Conservation (phyloP, 1,140 invertebrate genomes). For the Pteromalus puparum region DNA sequence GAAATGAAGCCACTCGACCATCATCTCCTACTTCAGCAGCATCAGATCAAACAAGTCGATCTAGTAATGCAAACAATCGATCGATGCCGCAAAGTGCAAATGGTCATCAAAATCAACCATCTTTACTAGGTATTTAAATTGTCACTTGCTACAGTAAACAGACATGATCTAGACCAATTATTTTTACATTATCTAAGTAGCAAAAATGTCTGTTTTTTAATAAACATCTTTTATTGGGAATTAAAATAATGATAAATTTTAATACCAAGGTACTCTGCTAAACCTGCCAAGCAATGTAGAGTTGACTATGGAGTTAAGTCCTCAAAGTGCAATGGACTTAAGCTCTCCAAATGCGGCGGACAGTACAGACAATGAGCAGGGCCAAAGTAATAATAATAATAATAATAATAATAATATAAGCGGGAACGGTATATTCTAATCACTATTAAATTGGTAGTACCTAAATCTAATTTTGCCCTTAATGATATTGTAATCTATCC, state of each 20-base stretch:
- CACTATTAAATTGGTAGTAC: slow-evolving; percentile 27
- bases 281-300: slow-evolving; percentile 77
- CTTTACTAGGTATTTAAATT: slow-evolving; percentile 62
- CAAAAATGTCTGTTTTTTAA: not conserved
- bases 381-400: slow-evolving; percentile 65
- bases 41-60: slow-evolving; percentile 49
- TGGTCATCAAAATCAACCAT: slow-evolving; percentile 59
- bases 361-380: slow-evolving; percentile 63
- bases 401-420: slow-evolving; percentile 53
- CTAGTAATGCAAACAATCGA: slow-evolving; percentile 54
- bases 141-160: not conserved
- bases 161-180: slow-evolving; percentile 7
- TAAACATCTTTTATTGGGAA: not conserved
- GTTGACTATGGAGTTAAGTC: slow-evolving; percentile 83
- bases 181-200: not conserved
- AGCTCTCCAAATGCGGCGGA: slow-evolving; percentile 63
- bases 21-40: slow-evolving; percentile 58
- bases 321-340: slow-evolving; percentile 78
- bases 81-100: slow-evolving; percentile 43
- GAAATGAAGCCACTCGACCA: slow-evolving; percentile 59
- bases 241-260: slow-evolving; percentile 33
- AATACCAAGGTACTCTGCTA: slow-evolving; percentile 65
- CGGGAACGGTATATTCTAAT: slow-evolving; percentile 35
- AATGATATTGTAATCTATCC: not conserved
- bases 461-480: not conserved